phyloP scores from a whole-genome alignment of 2,797 vertebrate genomes.

The Lepilemur septentrionalis region DNA sequence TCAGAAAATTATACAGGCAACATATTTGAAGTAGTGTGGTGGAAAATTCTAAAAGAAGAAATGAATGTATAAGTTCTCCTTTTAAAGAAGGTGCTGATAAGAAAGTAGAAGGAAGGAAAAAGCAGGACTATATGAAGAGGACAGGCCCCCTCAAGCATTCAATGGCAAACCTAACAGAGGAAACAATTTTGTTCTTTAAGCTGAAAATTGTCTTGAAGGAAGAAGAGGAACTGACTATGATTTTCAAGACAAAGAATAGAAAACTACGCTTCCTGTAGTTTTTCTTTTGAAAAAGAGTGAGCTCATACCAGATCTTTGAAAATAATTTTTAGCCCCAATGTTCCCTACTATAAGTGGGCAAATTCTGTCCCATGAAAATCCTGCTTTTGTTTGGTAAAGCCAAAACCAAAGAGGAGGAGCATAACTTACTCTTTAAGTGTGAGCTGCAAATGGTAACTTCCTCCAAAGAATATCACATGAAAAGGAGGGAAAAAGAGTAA shows the following conservation, averaged over 20 bases:
- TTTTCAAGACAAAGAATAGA: slow-evolving; percentile 42
- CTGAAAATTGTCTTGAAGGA: slow-evolving; percentile 53
- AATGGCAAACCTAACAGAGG: background rate
- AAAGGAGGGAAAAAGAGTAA: background rate
- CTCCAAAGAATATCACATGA: background rate
- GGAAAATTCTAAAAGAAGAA: slow-evolving; percentile 43
- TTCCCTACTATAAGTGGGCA: background rate
- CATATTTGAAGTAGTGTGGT: slow-evolving; percentile 58
- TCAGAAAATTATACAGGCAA: slow-evolving; percentile 70
- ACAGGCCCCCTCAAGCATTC: slow-evolving; percentile 1
- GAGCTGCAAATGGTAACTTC: background rate
- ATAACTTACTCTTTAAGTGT: background rate
- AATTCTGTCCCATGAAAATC: background rate
- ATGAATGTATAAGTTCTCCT: slow-evolving; percentile 47
- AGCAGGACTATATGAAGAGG: background rate
- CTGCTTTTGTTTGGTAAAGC: slow-evolving; percentile 6
- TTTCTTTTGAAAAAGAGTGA: slow-evolving; percentile 47
- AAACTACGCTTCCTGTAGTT: slow-evolving; percentile 6
- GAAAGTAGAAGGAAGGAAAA: slow-evolving; percentile 32
- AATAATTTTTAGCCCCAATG: background rate
- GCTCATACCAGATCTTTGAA: slow-evolving; percentile 20
- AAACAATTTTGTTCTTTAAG: slow-evolving; percentile 12
- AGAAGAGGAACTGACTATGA: slow-evolving; percentile 11
- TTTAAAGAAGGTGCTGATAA: slow-evolving; percentile 62
- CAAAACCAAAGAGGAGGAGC: background rate